A percentile compares a stretch with the other conserved stretches of the same genome.
These are phyloP conservation scores for Helleia helle DNA, from an alignment of 2,888 invertebrate species.

Conservation along the genomic window DNA sequence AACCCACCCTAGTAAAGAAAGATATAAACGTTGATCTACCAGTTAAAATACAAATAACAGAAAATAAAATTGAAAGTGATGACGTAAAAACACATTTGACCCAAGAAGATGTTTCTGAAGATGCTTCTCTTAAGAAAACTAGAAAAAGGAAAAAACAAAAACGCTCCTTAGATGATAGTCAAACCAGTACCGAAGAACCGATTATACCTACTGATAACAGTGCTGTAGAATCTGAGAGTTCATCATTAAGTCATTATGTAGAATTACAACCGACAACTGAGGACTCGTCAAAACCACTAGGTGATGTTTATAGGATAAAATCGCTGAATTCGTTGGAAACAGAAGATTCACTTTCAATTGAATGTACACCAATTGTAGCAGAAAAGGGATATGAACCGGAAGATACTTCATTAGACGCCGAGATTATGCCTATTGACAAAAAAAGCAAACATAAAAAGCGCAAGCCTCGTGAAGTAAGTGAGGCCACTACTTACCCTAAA, in stretches of 20 bases:
- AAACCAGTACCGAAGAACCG: neutral
- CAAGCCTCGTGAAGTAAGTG: slow-evolving; percentile 45
- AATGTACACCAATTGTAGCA: slow-evolving; percentile 39
- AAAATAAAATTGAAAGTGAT: slow-evolving; percentile 14
- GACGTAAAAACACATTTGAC: neutral
- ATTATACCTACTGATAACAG: slow-evolving; percentile 42
- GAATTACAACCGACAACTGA: slow-evolving; percentile 64
- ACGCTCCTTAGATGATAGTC: neutral
- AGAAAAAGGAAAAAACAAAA: slow-evolving; percentile 59
- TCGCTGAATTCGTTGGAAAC: neutral
- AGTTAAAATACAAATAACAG: slow-evolving; percentile 39
- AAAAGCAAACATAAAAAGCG: slow-evolving; percentile 71
- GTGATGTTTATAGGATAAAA: slow-evolving; percentile 27
- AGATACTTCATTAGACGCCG: slow-evolving; percentile 67
- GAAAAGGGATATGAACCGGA: slow-evolving; percentile 81
- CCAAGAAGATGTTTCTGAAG: slow-evolving; percentile 24
- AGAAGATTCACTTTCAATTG: slow-evolving; percentile 12
- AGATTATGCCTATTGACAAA: slow-evolving; percentile 43
- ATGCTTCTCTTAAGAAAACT: slow-evolving; percentile 38
- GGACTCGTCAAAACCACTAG: slow-evolving; percentile 56
- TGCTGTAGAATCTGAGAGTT: slow-evolving; percentile 49
- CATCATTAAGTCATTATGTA: slow-evolving; percentile 56
- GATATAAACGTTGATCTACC: slow-evolving; percentile 49
- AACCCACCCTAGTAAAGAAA: slow-evolving; percentile 45
- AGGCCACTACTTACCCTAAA: slow-evolving; percentile 56